Percentiles rank a stretch among this genome's conserved stretches.
These are phyloP conservation scores for Emydura subglobosa DNA, from an alignment of 2,113 vertebrate species.

Conservation along the genomic window DNA sequence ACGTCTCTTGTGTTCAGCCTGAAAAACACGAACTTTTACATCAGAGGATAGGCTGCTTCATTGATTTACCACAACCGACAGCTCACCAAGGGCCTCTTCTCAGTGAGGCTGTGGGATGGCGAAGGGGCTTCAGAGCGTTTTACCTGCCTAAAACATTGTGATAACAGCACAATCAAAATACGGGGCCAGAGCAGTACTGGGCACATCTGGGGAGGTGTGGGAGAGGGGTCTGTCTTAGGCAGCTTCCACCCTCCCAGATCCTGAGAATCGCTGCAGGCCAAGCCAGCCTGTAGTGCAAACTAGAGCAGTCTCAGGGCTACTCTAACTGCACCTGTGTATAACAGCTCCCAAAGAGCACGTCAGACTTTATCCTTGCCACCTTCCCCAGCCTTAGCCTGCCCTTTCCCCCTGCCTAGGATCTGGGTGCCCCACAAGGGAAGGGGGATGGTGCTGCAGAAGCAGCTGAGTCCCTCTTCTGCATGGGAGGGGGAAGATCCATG, in stretches of 20 bases:
- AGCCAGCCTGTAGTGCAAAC: background rate
- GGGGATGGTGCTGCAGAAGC: rapidly evolving
- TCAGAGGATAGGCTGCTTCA: background rate
- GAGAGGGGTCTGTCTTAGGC: background rate
- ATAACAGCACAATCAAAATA: background rate
- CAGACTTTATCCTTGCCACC: background rate
- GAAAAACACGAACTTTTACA: background rate
- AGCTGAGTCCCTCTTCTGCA: rapidly evolving
- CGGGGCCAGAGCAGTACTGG: background rate
- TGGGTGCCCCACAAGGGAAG: background rate
- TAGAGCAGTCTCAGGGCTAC: background rate
- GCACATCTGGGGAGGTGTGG: background rate
- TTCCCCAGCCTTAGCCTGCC: background rate
- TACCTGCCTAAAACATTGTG: background rate
- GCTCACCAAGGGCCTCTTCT: background rate
- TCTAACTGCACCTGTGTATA: background rate
- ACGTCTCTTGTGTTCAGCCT: background rate
- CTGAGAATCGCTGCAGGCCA: background rate
- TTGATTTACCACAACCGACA: background rate
- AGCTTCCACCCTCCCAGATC: background rate
- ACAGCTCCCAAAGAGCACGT: background rate
- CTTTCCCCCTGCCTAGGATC: background rate
- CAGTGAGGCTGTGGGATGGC: background rate
- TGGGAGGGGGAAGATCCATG: rapidly evolving
- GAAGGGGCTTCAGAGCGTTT: background rate